phyloP scores from a whole-genome alignment of 2,113 vertebrate species.

The Daboia siamensis region DNA sequence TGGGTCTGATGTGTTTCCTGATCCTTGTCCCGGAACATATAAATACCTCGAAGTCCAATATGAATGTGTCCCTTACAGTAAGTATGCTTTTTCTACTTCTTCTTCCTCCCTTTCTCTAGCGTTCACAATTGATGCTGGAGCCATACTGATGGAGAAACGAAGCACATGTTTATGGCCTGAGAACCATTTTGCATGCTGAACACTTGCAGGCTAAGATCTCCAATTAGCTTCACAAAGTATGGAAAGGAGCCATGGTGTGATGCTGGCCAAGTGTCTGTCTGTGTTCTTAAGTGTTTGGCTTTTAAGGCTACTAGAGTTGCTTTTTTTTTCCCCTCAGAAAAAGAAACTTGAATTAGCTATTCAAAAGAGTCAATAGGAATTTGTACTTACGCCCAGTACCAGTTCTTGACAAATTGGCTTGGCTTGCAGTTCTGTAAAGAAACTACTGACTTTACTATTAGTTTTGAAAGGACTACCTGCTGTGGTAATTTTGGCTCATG shows the following conservation, averaged over 20 bases:
- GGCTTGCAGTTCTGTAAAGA: slow-evolving; percentile 75
- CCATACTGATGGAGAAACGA: slow-evolving; percentile 65
- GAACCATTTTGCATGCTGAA: slow-evolving; percentile 75
- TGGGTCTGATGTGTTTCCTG: slow-evolving; percentile 97
- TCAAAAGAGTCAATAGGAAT: slow-evolving; percentile 75
- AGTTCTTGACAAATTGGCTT: slow-evolving; percentile 82
- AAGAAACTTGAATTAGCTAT: slow-evolving; percentile 82
- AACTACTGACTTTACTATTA: slow-evolving; percentile 76
- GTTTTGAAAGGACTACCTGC: slow-evolving; percentile 74
- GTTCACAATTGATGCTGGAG: slow-evolving; percentile 62
- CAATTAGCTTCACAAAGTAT: slow-evolving; percentile 73
- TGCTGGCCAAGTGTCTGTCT: slow-evolving; percentile 77
- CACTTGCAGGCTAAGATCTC: slow-evolving; percentile 70
- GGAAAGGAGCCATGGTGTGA: slow-evolving; percentile 73
- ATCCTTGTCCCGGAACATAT: slow-evolving; percentile 98
- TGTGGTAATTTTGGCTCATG: slow-evolving; percentile 62
- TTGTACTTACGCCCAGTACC: slow-evolving; percentile 77
- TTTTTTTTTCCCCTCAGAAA: slow-evolving; percentile 67
- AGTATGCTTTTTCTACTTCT: slow-evolving; percentile 77
- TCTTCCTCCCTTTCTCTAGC: slow-evolving; percentile 63
- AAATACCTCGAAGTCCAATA: slow-evolving; percentile 99
- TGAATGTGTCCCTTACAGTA: slow-evolving; percentile 99
- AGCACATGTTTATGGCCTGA: slow-evolving; percentile 68
- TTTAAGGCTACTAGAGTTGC: slow-evolving; percentile 70
- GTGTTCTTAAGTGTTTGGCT: slow-evolving; percentile 80